Percentiles rank a stretch among this genome's conserved stretches.
Conservation (phyloP, 2,888 invertebrate genomes). For the Pomacea canaliculata region DNA sequence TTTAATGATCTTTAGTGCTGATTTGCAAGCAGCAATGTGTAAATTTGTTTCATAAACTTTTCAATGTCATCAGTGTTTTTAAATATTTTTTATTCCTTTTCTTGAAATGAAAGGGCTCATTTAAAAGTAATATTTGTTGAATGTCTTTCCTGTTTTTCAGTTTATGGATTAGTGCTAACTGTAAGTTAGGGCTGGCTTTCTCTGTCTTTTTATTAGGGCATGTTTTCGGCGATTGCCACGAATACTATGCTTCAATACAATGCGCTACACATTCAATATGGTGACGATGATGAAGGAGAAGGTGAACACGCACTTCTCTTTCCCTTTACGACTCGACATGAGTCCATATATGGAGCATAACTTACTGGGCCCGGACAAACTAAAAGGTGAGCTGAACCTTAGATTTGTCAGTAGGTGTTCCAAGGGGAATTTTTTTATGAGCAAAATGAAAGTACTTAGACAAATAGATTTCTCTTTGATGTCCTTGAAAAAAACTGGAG, state of each 20-base stretch:
- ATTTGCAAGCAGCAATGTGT: too few relatives aligned
- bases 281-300: slow-evolving; percentile 97
- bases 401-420: too few relatives aligned
- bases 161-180: too few relatives aligned
- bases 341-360: slow-evolving; percentile 94
- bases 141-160: too few relatives aligned
- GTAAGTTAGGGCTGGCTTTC: too few relatives aligned
- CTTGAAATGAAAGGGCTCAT: too few relatives aligned
- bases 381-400: slow-evolving; percentile 41
- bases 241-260: slow-evolving; percentile 94
- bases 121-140: too few relatives aligned
- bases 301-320: slow-evolving; percentile 96
- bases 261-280: slow-evolving; percentile 98
- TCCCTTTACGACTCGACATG: slow-evolving; percentile 93
- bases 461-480: too few relatives aligned
- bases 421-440: too few relatives aligned
- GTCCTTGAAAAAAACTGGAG: too few relatives aligned
- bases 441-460: too few relatives aligned
- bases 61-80: neutral
- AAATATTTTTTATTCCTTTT: neutral
- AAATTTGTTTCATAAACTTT: neutral
- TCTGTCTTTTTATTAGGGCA: slow-evolving; percentile 74
- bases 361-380: slow-evolving; percentile 71
- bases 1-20: neutral
- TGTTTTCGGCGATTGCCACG: slow-evolving; percentile 94